phyloP scores from a whole-genome alignment of 2,113 vertebrate species.

The Nycticorax nycticorax region DNA sequence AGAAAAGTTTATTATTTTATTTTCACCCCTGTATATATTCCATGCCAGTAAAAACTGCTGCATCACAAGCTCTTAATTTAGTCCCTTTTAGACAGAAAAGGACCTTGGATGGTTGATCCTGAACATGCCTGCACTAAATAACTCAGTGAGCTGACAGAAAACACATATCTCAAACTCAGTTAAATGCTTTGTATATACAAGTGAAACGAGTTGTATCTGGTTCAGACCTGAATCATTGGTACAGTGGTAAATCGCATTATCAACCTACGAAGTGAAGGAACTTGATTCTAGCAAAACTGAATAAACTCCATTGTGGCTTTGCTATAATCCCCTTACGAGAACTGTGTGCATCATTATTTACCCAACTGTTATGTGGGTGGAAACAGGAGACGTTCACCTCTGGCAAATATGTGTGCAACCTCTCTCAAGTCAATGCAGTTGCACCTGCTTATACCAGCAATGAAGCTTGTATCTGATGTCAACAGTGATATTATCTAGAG shows the following conservation, averaged over 20 bases:
- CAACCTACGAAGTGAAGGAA: slow-evolving; percentile 44
- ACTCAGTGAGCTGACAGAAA: slow-evolving; percentile 14
- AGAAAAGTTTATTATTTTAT: slow-evolving; percentile 61
- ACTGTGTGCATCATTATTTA: slow-evolving; percentile 57
- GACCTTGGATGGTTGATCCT: background rate
- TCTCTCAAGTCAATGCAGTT: background rate
- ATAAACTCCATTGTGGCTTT: slow-evolving; percentile 55
- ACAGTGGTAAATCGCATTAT: slow-evolving; percentile 27
- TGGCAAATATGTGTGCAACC: slow-evolving; percentile 6
- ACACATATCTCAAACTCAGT: background rate
- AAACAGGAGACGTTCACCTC: slow-evolving; percentile 29
- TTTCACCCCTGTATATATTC: slow-evolving; percentile 30
- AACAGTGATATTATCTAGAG: slow-evolving; percentile 21
- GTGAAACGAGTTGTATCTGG: slow-evolving; percentile 22
- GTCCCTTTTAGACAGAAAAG: slow-evolving; percentile 4
- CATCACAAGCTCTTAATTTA: slow-evolving; percentile 56
- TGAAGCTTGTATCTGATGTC: slow-evolving; percentile 13
- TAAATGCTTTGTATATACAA: slow-evolving; percentile 7
- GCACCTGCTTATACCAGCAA: slow-evolving; percentile 28
- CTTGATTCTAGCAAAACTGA: slow-evolving; percentile 59
- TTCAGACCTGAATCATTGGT: background rate
- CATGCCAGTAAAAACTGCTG: slow-evolving; percentile 54
- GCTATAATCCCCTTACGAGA: slow-evolving; percentile 55
- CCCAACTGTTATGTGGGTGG: slow-evolving; percentile 55
- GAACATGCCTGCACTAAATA: background rate